phyloP scores from a whole-genome alignment of 2,797 vertebrate species.

The Agapornis canus region DNA sequence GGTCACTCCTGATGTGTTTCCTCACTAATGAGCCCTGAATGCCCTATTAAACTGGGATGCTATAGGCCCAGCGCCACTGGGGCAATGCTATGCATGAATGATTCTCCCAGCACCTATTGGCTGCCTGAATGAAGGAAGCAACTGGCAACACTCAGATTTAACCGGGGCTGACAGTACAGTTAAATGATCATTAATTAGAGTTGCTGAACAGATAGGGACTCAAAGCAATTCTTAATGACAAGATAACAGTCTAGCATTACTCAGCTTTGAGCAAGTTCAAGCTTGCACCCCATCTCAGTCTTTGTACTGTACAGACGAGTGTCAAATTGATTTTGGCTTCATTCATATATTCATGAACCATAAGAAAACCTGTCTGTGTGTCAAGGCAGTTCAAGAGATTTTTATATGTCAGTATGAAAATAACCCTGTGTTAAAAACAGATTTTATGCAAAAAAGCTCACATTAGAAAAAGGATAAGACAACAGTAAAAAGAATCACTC shows the following conservation, averaged over 20 bases:
- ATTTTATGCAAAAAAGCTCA: not conserved
- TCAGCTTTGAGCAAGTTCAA: conserved; percentile 58
- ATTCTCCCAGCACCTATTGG: conserved; percentile 80
- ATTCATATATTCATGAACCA: not conserved
- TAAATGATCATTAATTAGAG: conserved; percentile 98
- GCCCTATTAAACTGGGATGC: conserved; percentile 90
- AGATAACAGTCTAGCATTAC: conserved; percentile 78
- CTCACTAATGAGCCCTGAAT: conserved; percentile 87
- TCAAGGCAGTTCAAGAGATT: not conserved
- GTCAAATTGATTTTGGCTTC: conserved; percentile 35
- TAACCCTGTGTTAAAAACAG: not conserved
- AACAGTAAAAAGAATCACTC: not conserved
- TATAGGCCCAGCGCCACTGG: conserved; percentile 81
- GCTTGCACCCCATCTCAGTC: conserved; percentile 62
- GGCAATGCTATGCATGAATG: conserved; percentile 84
- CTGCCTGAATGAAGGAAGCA: conserved; percentile 72
- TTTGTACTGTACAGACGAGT: conserved; percentile 60
- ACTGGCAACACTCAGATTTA: conserved; percentile 88
- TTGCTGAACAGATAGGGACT: conserved; percentile 86
- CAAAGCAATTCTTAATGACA: conserved; percentile 81
- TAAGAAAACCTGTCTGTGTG: not conserved
- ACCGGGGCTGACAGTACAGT: conserved; percentile 89
- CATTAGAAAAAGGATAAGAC: not conserved
- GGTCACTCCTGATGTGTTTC: conserved; percentile 81
- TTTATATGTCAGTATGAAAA: not conserved